phyloP scores from a whole-genome alignment of 2,888 invertebrate genomes.

The Amphipyra berbera region DNA sequence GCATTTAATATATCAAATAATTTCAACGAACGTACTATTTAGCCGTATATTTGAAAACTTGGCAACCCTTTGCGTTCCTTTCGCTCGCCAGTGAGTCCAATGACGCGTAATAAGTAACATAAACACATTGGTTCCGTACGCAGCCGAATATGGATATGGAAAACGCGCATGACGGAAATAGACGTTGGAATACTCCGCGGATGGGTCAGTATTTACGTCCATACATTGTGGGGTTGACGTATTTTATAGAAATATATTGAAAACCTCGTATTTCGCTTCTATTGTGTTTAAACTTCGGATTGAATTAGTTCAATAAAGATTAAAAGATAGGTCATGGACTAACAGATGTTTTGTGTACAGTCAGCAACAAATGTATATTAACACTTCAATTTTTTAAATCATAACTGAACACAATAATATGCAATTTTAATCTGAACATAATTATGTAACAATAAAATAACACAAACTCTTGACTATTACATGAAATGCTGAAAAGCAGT shows the following conservation, averaged over 20 bases:
- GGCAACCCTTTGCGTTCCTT: conserved; percentile 42
- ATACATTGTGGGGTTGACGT: neutral
- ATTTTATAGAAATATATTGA: conserved; percentile 1
- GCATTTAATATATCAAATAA: conserved; percentile 13
- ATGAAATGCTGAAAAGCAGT: too few relatives aligned
- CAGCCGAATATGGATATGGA: conserved; percentile 76
- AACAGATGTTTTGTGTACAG: conserved; percentile 1
- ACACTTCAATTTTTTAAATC: too few relatives aligned
- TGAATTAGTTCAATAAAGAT: neutral
- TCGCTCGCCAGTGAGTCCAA: conserved; percentile 49
- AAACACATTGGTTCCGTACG: conserved; percentile 65
- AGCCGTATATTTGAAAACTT: conserved; percentile 27
- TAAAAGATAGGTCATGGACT: conserved; percentile 23
- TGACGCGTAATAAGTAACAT: conserved; percentile 76
- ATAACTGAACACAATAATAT: too few relatives aligned
- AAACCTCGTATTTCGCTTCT: neutral
- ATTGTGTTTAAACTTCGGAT: neutral
- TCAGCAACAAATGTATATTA: too few relatives aligned
- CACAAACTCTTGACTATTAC: too few relatives aligned
- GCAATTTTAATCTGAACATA: too few relatives aligned
- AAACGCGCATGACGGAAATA: conserved; percentile 65
- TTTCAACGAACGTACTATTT: conserved; percentile 10
- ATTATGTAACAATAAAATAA: too few relatives aligned
- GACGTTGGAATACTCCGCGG: conserved; percentile 45
- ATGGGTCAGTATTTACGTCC: conserved; percentile 27